A percentile compares a stretch with the other conserved stretches of the same genome.
phyloP scores from a whole-genome alignment of 2,797 vertebrate genomes.

The Austrolebias charrua region DNA sequence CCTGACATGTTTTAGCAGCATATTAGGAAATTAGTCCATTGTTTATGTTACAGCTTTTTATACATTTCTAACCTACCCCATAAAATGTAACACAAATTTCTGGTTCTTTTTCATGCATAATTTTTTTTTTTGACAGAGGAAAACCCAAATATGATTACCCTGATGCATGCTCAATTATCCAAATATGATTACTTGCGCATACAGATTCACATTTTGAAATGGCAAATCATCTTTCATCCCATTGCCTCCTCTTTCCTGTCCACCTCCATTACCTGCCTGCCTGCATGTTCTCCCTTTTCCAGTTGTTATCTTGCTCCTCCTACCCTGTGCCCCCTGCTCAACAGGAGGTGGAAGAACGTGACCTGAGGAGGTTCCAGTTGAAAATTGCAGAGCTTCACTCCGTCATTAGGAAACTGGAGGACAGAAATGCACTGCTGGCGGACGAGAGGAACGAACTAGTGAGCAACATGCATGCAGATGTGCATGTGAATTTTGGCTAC shows the following conservation, averaged over 20 bases:
- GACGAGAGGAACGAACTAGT: conserved; percentile 98
- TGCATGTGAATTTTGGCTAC: background rate
- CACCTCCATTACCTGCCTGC: conserved; percentile 38
- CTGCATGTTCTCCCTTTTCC: conserved; percentile 59
- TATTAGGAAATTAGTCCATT: too few relatives aligned
- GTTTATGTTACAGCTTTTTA: background rate
- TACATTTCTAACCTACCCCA: background rate
- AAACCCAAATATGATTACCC: background rate
- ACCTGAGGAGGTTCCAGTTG: conserved; percentile 91
- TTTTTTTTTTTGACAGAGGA: background rate
- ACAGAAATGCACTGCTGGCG: conserved; percentile 93
- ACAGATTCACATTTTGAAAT: conserved; percentile 22
- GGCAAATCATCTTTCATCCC: conserved; percentile 39
- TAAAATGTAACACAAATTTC: background rate
- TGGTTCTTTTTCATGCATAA: background rate
- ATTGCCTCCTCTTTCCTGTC: conserved; percentile 41
- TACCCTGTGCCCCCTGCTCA: conserved; percentile 49
- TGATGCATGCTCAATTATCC: too few relatives aligned
- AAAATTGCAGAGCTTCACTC: conserved; percentile 96
- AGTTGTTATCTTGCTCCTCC: conserved; percentile 63
- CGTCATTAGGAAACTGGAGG: conserved; percentile 95
- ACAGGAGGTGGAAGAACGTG: conserved; percentile 92
- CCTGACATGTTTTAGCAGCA: too few relatives aligned
- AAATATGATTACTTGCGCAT: conserved; percentile 5
- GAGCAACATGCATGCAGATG: conserved; percentile 53